Conservation (phyloP, 2,888 invertebrate genomes). For the Nephrotoma guestfalica region DNA sequence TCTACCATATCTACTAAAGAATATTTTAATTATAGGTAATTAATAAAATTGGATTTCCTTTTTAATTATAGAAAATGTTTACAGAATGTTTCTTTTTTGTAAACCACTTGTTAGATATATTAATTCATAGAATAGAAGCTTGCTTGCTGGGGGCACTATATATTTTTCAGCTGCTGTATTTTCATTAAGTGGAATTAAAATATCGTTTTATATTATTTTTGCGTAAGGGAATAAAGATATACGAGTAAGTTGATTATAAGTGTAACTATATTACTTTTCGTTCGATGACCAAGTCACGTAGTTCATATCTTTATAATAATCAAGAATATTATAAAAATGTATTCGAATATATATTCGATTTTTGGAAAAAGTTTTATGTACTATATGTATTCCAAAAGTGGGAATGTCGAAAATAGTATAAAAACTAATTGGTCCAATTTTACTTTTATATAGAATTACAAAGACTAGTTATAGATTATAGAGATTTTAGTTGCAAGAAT, state of each 20-base stretch:
- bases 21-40: background rate
- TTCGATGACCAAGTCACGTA: background rate
- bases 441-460: too few species aligned
- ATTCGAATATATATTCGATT: too few species aligned
- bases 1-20: background rate
- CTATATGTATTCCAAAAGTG: too few species aligned
- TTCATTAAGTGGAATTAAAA: background rate
- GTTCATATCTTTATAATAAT: background rate
- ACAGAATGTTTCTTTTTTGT: background rate
- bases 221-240: background rate
- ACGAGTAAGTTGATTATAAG: background rate
- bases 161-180: background rate
- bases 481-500: too few species aligned
- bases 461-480: too few species aligned
- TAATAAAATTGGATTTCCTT: background rate
- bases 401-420: too few species aligned
- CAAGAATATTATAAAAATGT: background rate
- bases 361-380: too few species aligned
- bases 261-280: background rate
- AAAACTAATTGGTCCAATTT: too few species aligned
- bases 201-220: background rate
- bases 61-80: background rate
- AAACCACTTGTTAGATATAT: background rate
- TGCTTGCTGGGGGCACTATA: background rate
- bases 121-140: background rate